Evolutionary conservation across 2,113 vertebrate genomes (phyloP).

Genomic region (Tonatia bakeri): DNA sequence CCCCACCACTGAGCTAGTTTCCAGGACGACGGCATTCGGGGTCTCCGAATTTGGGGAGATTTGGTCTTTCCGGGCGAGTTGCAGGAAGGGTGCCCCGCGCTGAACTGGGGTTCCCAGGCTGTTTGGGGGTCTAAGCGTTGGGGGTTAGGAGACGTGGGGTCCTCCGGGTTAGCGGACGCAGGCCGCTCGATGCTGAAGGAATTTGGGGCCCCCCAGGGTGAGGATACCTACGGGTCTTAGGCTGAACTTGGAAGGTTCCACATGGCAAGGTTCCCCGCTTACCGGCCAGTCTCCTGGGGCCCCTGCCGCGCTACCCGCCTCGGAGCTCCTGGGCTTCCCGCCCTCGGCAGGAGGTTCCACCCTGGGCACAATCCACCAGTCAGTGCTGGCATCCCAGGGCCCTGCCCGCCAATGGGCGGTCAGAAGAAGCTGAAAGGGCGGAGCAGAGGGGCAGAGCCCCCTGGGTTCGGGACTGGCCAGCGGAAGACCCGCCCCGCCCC

Average conservation of each 20-base stretch:
- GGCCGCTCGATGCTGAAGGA: neutral
- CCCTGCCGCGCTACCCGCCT: neutral
- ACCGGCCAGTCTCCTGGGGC: neutral
- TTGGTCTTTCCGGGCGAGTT: neutral
- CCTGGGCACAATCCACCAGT: neutral
- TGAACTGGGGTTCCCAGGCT: too few relatives aligned
- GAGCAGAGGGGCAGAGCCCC: neutral
- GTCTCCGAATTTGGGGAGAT: neutral
- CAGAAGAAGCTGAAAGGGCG: neutral
- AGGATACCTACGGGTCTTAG: fast-evolving
- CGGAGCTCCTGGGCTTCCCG: neutral
- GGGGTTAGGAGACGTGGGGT: too few relatives aligned
- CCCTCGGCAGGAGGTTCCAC: too few relatives aligned
- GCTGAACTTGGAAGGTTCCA: neutral
- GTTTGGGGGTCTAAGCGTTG: neutral
- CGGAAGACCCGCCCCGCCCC: neutral
- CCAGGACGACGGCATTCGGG: neutral
- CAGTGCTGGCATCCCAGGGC: neutral
- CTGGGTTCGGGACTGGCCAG: neutral
- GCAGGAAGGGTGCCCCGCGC: neutral
- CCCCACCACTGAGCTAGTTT: fast-evolving
- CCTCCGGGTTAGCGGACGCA: neutral
- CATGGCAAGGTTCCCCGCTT: neutral
- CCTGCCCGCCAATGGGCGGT: neutral
- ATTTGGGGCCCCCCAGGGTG: neutral